These are phyloP conservation scores for Phylloscopus trochilus DNA, from an alignment of 2,113 vertebrate genomes.

Conservation along the genomic window DNA sequence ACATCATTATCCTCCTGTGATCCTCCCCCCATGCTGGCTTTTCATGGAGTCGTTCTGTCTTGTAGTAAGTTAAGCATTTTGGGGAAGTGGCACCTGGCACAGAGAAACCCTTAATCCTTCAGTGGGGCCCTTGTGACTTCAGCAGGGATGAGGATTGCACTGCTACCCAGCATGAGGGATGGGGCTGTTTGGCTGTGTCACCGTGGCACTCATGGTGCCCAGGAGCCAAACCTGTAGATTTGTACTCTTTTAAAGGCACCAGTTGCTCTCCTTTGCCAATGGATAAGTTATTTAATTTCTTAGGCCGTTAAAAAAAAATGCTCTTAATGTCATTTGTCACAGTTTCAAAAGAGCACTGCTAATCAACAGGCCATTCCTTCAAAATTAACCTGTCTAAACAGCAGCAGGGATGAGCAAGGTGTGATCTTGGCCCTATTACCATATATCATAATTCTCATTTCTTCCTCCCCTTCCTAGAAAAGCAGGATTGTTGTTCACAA, in stretches of 20 bases:
- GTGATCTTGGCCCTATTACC: not conserved
- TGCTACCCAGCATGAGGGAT: not conserved
- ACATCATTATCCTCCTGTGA: not conserved
- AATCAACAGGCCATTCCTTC: not conserved
- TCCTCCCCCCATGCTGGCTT: not conserved
- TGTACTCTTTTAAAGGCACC: not conserved
- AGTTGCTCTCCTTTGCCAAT: not conserved
- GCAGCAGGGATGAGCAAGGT: not conserved
- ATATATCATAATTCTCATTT: rapidly evolving
- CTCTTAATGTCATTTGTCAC: not conserved
- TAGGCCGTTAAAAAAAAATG: not conserved
- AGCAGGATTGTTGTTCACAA: not conserved
- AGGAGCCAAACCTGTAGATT: not conserved
- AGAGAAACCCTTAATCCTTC: not conserved
- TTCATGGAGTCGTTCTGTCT: not conserved
- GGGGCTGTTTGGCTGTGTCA: not conserved
- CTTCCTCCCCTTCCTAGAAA: not conserved
- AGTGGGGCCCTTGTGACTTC: no score
- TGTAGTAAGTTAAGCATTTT: not conserved
- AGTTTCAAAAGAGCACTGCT: not conserved
- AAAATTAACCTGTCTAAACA: not conserved
- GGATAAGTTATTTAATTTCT: not conserved
- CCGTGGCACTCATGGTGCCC: rapidly evolving
- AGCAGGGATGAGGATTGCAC: not conserved
- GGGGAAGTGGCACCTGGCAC: not conserved